These are phyloP conservation scores for Paragorgia papillata DNA, from an alignment of 92 coral and sea anemone genomes.

Conservation along the genomic window DNA sequence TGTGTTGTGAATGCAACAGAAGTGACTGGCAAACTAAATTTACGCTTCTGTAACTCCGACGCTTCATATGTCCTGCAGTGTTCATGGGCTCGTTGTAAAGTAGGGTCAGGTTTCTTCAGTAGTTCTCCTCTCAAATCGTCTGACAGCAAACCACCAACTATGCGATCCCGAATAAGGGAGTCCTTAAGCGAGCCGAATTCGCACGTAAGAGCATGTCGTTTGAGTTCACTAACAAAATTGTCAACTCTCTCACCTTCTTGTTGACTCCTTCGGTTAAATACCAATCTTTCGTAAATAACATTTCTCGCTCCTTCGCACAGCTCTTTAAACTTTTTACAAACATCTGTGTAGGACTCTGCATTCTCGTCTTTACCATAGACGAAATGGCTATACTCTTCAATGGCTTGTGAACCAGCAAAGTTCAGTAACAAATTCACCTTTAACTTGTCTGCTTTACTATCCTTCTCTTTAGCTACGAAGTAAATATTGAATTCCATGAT, in stretches of 20 bases:
- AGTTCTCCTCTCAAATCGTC: slow-evolving; percentile 61
- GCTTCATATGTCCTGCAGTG: slow-evolving; percentile 63
- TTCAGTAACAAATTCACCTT: slow-evolving; percentile 58
- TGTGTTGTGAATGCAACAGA: too few relatives aligned
- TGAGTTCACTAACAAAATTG: slow-evolving; percentile 62
- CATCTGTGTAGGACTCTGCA: slow-evolving; percentile 41
- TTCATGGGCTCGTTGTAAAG: slow-evolving; percentile 60
- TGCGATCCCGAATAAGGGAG: slow-evolving; percentile 63
- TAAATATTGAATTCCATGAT: slow-evolving; percentile 54
- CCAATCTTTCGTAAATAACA: slow-evolving; percentile 57
- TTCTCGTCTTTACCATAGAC: slow-evolving; percentile 43
- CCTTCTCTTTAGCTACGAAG: slow-evolving; percentile 53
- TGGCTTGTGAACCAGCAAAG: slow-evolving; percentile 61
- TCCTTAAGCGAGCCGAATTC: slow-evolving; percentile 64
- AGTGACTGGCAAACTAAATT: slow-evolving; percentile 8
- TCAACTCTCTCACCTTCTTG: slow-evolving; percentile 65
- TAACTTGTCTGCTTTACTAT: slow-evolving; percentile 48
- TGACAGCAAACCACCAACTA: slow-evolving; percentile 65
- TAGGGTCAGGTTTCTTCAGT: slow-evolving; percentile 63
- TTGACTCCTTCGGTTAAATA: slow-evolving; percentile 60
- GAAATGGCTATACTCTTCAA: slow-evolving; percentile 61
- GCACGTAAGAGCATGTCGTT: slow-evolving; percentile 57
- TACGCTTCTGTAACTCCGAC: slow-evolving; percentile 43
- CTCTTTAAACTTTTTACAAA: slow-evolving; percentile 54
- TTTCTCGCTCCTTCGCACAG: slow-evolving; percentile 55